Base-by-base conservation (phyloP, 92 coral and sea anemone genomes). In the Umimayanthus chanpuru region DNA sequence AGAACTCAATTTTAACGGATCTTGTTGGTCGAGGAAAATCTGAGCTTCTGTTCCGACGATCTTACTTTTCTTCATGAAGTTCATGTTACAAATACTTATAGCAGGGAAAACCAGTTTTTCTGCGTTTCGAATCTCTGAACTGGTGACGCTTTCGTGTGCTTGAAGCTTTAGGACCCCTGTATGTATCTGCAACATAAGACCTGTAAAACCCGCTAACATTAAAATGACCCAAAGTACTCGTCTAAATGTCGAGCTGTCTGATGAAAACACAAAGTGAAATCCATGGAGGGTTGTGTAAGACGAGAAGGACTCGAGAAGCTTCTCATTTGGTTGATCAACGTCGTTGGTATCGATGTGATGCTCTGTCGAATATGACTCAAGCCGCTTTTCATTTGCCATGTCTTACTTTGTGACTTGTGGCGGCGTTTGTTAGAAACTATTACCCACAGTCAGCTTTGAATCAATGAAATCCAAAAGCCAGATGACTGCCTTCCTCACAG, bases 1-100 rank as follows among this genome's bases (percentile, higher is more conserved):
- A 29, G 9, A 25, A 16, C 2, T 9, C 15, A 11, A 15, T 87
- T 86, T 90, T 8, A 53, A 7, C 6, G 12, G 6, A 64, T 92
- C 92, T 39, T 86, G 9, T 10, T 47, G 53, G 53, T 47, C 53
- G 53, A 47, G 53, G 14, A 47, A 47, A 47, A 10, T 47, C 6
- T 92, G 93, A 2, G 94, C 96, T 25, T 92, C 87, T 21, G 93
- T 94, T 56, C 94, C 93, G 14, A 73, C 14, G 67, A 94, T 92
- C 82, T 81, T 87, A 44, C 92, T 94, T 30, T 81, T 94, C 72
- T 73, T 40, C 36, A 32, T 32, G 36, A 32, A 32, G 36, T 32
- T 32, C 36, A 32, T 32, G 2, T 32, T 32, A 32, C 93, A 3
- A 94, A 94, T 79, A 53, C 49, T 44, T 44, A 94, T 2, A 20